These are phyloP conservation scores for Callinectes sapidus DNA, from an alignment of 2,888 invertebrate species.

Conservation along the genomic window DNA sequence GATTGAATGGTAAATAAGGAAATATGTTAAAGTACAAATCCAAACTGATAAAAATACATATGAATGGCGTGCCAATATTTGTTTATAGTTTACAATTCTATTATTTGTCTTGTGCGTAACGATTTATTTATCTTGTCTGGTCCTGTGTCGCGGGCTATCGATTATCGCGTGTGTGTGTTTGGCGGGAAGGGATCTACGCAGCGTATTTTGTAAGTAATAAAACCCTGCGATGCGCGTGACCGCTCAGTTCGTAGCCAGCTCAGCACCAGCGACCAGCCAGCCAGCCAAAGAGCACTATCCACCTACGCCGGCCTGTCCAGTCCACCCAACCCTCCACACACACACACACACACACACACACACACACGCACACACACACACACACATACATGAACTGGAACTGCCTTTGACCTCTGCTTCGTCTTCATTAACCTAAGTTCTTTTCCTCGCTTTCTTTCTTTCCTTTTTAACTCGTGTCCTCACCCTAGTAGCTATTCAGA, in stretches of 20 bases:
- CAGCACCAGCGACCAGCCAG: not conserved
- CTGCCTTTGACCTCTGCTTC: not conserved
- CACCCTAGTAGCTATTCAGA: slow-evolving; percentile 1
- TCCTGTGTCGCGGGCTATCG: not conserved
- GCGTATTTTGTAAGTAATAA: not conserved
- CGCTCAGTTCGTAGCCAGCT: not conserved
- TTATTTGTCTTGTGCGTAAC: not conserved
- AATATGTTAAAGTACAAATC: not conserved
- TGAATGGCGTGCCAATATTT: not conserved
- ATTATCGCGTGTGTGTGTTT: not conserved
- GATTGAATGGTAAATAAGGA: not conserved
- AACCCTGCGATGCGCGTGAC: not conserved
- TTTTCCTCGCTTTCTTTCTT: not conserved
- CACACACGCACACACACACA: not conserved
- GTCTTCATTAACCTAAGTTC: slow-evolving; percentile 3
- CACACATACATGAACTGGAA: not conserved
- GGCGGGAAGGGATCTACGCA: slow-evolving; percentile 8
- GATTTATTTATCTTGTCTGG: not conserved
- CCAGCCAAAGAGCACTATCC: not conserved
- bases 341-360: not conserved
- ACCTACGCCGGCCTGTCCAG: not conserved
- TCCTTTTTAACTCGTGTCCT: not conserved
- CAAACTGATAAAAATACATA: not conserved
- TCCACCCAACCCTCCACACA: not conserved
- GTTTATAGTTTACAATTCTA: not conserved